Conservation (phyloP, 2,113 vertebrate genomes). For the Brienomyrus longianalis region DNA sequence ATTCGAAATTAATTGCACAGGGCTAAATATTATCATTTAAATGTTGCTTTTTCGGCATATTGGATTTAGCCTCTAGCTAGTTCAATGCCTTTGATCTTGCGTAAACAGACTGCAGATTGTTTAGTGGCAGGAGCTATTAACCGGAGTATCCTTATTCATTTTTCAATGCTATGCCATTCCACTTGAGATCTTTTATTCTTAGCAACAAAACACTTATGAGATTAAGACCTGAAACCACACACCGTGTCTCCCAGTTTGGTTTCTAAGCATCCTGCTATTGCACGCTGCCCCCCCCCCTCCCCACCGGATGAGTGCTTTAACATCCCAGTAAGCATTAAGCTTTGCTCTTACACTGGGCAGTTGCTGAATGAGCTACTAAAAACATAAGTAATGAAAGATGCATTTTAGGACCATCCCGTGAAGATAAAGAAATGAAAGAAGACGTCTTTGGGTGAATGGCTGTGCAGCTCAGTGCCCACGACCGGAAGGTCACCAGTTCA, state of each 20-base stretch:
- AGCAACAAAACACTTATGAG: conserved; percentile 5
- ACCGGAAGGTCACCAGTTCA: neutral
- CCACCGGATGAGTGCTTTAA: neutral
- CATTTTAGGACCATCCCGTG: neutral
- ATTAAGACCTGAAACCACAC: neutral
- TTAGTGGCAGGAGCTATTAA: neutral
- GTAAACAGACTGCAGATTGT: neutral
- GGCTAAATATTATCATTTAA: neutral
- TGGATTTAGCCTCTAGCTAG: neutral
- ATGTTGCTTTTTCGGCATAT: neutral
- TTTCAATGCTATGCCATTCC: neutral
- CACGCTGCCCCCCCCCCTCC: neutral
- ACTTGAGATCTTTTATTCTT: neutral
- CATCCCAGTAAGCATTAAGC: neutral
- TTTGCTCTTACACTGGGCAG: neutral
- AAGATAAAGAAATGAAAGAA: neutral
- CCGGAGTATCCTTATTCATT: neutral
- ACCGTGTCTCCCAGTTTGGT: neutral
- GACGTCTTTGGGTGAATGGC: neutral
- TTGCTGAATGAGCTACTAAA: neutral
- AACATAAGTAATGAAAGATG: neutral
- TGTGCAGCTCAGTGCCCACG: neutral
- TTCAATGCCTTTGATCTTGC: neutral
- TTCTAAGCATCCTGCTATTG: neutral
- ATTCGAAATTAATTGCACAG: neutral